Evolutionary conservation across 2,888 invertebrate genomes (phyloP), one percentile per base, ranked within the genome.

Genomic region (Seira sanloemensis): DNA sequence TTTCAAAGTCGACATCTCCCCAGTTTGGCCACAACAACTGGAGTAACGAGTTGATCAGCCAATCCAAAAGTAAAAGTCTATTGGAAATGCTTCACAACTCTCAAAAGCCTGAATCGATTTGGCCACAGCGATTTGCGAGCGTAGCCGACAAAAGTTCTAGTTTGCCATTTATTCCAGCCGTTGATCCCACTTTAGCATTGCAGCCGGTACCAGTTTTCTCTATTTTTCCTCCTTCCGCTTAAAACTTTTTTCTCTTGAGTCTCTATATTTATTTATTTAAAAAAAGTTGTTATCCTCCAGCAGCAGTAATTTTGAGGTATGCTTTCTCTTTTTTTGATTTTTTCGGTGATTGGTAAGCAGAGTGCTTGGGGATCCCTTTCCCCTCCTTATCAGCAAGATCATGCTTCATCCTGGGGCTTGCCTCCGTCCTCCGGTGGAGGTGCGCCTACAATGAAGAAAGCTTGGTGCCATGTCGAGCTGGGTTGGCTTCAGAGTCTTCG

Each of bases 401-500:
- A 84, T 74, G 66, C 85, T 75, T 83, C 82, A 73, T 78, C 78
- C 54, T 83, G 83, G 83, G 74, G 74, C 58, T 58, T 26, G 62
- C 74, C 74, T 74, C 19, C 19, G 5, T 23, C 58, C 77, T 46
- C 79, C n/a, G 77, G 77, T 25, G 77, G 68, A 37, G 27, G 46
- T 21, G 23, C 81, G 24, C 66, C 77, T n/a, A 67, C 79, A 21
- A 72, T 68, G 68, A 86, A 84, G 80, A 88, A 88, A 79, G 86
- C 87, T 67, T 87, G 87, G 88, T 90, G 90, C 84, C 88, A 89
- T 62, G 89, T 90, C 26, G 90, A 90, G 67, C 78, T 90, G 46
- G 89, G 89, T 58, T 89, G 90, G 81, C 86, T 90, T 67, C 90
- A 90, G 79, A 86, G 89, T 75, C 90, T 88, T 68, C 89, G 90